Evolutionary conservation across 2,888 invertebrate species (phyloP).

Genomic region (Stictocephala bisonia): DNA sequence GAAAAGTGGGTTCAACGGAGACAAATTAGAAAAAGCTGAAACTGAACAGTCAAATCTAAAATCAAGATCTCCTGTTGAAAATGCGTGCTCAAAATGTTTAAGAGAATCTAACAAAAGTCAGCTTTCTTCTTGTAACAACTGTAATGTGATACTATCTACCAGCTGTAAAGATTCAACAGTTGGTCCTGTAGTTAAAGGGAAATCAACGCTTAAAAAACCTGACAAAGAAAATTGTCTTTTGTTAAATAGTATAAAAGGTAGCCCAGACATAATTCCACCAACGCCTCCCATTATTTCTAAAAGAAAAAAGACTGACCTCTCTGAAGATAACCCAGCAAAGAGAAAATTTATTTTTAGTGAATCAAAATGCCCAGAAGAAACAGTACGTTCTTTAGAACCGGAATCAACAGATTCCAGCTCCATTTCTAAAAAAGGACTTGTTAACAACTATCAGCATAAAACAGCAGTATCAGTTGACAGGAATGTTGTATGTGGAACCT

Average conservation of each 20-base stretch:
- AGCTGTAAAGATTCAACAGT: too few species aligned
- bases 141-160: too few species aligned
- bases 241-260: not conserved
- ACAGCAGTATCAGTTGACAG: too few species aligned
- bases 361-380: too few species aligned
- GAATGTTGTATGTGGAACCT: too few species aligned
- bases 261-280: conserved; percentile 8
- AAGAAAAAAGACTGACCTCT: not conserved
- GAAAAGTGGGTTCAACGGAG: not conserved
- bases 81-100: conserved; percentile 4
- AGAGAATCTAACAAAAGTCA: not conserved
- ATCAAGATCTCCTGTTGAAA: not conserved
- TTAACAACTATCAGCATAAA: too few species aligned
- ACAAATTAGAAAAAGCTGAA: not conserved
- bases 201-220: too few species aligned
- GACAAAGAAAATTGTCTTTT: not conserved
- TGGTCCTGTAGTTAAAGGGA: too few species aligned
- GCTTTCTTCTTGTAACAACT: not conserved
- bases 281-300: conserved; percentile 22
- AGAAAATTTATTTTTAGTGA: conserved; percentile 15
- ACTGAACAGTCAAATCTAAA: not conserved
- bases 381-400: too few species aligned
- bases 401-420: too few species aligned
- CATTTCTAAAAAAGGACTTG: too few species aligned
- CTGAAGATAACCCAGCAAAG: not conserved